phyloP scores from a whole-genome alignment of 2,797 vertebrate genomes.

The Manis pentadactyla region DNA sequence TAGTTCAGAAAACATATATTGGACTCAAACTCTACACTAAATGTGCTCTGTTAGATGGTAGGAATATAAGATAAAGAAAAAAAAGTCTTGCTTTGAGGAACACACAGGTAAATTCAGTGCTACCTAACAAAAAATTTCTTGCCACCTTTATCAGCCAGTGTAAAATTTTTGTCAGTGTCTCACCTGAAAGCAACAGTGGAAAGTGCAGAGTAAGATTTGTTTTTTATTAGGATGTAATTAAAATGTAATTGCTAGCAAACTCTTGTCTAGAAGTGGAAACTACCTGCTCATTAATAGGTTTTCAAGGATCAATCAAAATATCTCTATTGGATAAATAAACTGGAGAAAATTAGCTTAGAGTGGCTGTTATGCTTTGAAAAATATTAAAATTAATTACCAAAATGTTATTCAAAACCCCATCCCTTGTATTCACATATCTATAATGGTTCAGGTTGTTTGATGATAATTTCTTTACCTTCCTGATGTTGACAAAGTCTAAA shows the following conservation, averaged over 20 bases:
- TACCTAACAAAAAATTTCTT: background rate
- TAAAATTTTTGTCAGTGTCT: background rate
- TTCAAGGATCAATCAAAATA: background rate
- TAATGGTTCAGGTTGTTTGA: background rate
- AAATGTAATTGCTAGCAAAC: background rate
- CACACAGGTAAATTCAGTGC: background rate
- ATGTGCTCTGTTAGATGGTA: background rate
- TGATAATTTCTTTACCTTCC: background rate
- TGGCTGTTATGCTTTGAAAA: conserved; percentile 26
- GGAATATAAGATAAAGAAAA: background rate
- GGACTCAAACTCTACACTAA: background rate
- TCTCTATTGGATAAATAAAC: background rate
- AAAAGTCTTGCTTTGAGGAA: background rate
- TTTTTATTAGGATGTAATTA: conserved; percentile 7
- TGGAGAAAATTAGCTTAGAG: background rate
- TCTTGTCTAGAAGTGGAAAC: conserved; percentile 19
- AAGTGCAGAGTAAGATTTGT: background rate
- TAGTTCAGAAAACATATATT: conserved; percentile 17
- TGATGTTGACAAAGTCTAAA: conserved; percentile 8
- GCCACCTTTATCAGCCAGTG: background rate
- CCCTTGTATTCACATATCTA: background rate
- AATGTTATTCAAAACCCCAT: background rate
- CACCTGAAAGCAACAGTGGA: background rate
- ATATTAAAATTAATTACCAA: conserved; percentile 34
- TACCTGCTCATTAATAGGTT: background rate